phyloP scores from a whole-genome alignment of 92 coral and sea anemone species.

The Desmophyllum pertusum region DNA sequence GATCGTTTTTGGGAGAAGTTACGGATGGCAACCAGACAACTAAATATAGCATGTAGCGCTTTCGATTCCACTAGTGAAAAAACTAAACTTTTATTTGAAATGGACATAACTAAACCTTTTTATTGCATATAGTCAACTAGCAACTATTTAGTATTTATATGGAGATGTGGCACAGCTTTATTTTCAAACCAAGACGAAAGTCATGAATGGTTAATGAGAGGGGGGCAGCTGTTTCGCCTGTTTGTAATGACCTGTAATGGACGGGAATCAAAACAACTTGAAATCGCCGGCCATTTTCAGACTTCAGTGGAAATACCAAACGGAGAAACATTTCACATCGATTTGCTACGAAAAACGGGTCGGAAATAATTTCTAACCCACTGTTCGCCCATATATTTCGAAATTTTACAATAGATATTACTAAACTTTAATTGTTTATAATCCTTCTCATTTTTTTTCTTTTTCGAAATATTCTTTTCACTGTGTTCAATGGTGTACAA shows the following conservation, averaged over 20 bases:
- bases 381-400: too few species aligned
- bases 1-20: too few species aligned
- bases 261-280: background rate
- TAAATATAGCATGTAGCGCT: too few species aligned
- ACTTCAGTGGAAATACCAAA: background rate
- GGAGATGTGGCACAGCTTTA: background rate
- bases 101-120: too few species aligned
- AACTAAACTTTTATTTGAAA: too few species aligned
- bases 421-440: too few species aligned
- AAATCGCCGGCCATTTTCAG: background rate
- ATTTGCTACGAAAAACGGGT: background rate
- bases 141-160: background rate
- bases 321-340: background rate
- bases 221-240: slow-evolving; percentile 3
- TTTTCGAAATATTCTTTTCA: background rate
- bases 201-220: slow-evolving; percentile 2
- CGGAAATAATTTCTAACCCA: background rate
- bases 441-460: background rate
- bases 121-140: too few species aligned
- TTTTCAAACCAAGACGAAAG: background rate
- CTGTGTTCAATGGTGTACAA: background rate
- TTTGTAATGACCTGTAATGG: too few species aligned
- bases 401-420: too few species aligned
- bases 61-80: too few species aligned
- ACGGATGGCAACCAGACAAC: too few species aligned